Evolutionary conservation across 2,113 vertebrate genomes (phyloP).

Genomic region (Ammospiza nelsoni): DNA sequence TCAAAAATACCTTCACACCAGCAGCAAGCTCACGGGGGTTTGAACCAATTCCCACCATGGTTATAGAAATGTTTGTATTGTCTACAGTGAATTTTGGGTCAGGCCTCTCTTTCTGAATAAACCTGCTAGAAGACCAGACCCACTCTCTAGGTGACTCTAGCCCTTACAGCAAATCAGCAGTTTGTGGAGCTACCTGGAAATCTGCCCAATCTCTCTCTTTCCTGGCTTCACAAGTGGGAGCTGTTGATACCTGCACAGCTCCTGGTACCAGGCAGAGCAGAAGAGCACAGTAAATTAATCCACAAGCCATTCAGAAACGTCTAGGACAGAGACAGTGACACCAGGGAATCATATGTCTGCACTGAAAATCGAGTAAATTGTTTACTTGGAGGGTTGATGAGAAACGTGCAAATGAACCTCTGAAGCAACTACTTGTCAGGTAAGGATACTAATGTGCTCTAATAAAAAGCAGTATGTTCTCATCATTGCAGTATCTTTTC

Average conservation of each 20-base stretch:
- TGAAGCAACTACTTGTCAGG: conserved; percentile 33
- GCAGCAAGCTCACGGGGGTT: neutral
- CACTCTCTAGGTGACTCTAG: neutral
- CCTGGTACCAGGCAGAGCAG: conserved; percentile 16
- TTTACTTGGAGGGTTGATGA: conserved; percentile 15
- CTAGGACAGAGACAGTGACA: conserved; percentile 13
- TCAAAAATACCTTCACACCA: neutral
- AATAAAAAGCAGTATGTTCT: neutral
- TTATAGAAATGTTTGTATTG: neutral
- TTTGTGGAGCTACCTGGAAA: conserved; percentile 26
- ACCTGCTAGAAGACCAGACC: neutral
- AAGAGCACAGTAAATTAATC: conserved; percentile 46
- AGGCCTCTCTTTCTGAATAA: neutral
- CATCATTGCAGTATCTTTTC: neutral
- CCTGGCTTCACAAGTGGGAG: conserved; percentile 47
- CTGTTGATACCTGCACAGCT: conserved; percentile 42
- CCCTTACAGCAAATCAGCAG: conserved; percentile 52
- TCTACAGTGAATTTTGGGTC: neutral
- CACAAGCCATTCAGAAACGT: neutral
- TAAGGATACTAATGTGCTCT: conserved; percentile 21
- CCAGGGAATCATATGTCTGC: conserved; percentile 31
- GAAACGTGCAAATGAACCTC: conserved; percentile 16
- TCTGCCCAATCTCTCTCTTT: conserved; percentile 22
- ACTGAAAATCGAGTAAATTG: neutral
- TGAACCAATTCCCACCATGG: neutral